These are phyloP conservation scores for Drosophila mauritiana DNA, from an alignment of 1,140 invertebrate genomes.

Conservation along the genomic window DNA sequence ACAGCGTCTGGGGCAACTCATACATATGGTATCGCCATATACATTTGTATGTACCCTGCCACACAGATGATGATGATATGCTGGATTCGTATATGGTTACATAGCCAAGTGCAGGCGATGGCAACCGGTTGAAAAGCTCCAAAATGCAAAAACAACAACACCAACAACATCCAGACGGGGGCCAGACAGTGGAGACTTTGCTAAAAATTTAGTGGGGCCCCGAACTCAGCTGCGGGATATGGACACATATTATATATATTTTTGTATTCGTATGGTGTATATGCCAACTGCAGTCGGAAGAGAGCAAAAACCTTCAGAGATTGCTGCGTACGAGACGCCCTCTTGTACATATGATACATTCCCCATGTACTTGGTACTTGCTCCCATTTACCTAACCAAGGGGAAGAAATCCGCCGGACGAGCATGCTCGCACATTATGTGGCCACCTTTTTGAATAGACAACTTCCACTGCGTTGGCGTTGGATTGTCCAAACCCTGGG, in stretches of 20 bases:
- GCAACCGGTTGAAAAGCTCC: constrained; percentile 37
- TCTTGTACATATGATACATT: background rate
- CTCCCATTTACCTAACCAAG: constrained; percentile 18
- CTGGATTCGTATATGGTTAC: constrained; percentile 12
- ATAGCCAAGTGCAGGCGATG: constrained; percentile 36
- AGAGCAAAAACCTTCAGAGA: constrained; percentile 26
- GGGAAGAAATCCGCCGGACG: constrained; percentile 12
- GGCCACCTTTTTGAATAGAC: constrained; percentile 35
- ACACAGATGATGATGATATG: constrained; percentile 2
- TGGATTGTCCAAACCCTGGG: constrained; percentile 5
- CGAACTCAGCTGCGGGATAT: constrained; percentile 1
- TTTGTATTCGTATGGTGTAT: background rate
- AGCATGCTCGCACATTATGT: constrained; percentile 21
- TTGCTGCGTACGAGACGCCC: constrained; percentile 4
- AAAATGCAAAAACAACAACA: background rate
- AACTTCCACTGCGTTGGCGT: constrained; percentile 48
- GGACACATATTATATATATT: background rate
- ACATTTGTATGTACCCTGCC: constrained; percentile 1
- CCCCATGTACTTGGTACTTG: constrained; percentile 2
- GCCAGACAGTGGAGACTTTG: constrained; percentile 39
- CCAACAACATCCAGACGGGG: constrained; percentile 32
- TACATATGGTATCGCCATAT: constrained; percentile 25
- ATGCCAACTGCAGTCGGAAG: constrained; percentile 1
- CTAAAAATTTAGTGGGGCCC: constrained; percentile 20
- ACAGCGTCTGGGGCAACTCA: constrained; percentile 24